Percentiles rank a stretch among this genome's conserved stretches.
Evolutionary conservation across 2,888 invertebrate genomes (phyloP).

Genomic region (Anodontia alba): DNA sequence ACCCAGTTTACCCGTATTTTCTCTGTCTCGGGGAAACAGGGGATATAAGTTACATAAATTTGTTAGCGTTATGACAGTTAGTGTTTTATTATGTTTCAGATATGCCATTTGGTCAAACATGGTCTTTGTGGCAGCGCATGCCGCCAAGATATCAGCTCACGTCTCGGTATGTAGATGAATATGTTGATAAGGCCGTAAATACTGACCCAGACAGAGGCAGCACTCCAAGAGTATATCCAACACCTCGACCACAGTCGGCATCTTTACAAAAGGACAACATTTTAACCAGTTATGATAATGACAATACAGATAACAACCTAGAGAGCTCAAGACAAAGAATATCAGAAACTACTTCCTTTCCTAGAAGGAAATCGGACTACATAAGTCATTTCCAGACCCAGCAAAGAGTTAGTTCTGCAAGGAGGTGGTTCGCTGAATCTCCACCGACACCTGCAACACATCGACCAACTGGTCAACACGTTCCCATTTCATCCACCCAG

Average conservation of each 20-base stretch:
- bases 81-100: slow-evolving; percentile 38
- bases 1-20: too few relatives aligned
- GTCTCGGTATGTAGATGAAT: slow-evolving; percentile 50
- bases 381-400: slow-evolving; percentile 70
- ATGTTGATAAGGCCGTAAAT: slow-evolving; percentile 35
- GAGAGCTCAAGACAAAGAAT: not conserved
- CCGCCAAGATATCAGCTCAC: slow-evolving; percentile 75
- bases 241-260: slow-evolving; percentile 19
- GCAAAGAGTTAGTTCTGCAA: slow-evolving; percentile 68
- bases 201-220: not conserved
- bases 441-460: slow-evolving; percentile 37
- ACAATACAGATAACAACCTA: not conserved
- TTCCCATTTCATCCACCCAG: slow-evolving; percentile 27
- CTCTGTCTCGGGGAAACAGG: too few relatives aligned
- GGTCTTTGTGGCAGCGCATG: slow-evolving; percentile 75
- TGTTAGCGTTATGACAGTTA: too few relatives aligned
- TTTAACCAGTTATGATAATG: not conserved
- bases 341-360: slow-evolving; percentile 44
- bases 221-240: slow-evolving; percentile 33
- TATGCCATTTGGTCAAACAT: slow-evolving; percentile 66
- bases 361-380: slow-evolving; percentile 69
- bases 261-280: not conserved
- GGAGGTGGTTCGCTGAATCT: slow-evolving; percentile 61
- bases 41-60: too few relatives aligned
- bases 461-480: slow-evolving; percentile 7